Evolutionary conservation across 2,888 invertebrate genomes (phyloP).

Genomic region (Ariolimax columbianus): DNA sequence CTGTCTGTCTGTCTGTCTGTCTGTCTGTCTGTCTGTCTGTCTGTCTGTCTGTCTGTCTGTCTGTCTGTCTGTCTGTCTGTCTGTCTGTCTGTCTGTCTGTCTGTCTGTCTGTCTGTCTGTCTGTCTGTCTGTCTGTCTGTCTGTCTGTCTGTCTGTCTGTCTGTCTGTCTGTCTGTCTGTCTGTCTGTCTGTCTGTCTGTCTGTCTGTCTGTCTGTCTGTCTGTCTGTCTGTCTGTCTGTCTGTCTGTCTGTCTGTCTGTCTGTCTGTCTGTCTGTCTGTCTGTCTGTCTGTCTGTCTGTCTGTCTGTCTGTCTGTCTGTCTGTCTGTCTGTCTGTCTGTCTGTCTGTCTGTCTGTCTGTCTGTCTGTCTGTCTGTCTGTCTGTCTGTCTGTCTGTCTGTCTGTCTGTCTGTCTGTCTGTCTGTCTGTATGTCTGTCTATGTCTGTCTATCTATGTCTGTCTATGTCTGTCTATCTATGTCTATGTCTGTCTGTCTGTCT

Average conservation of each 20-base stretch:
- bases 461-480: too few relatives aligned
- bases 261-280: constrained; percentile 1
- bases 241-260: constrained; percentile 1
- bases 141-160: constrained; percentile 1
- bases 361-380: constrained; percentile 6
- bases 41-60: not conserved
- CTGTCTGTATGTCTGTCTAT: too few relatives aligned
- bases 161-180: constrained; percentile 1
- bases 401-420: not conserved
- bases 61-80: constrained; percentile 3
- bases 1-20: constrained; percentile 6
- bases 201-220: constrained; percentile 1
- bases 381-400: constrained; percentile 6
- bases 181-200: constrained; percentile 1
- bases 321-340: constrained; percentile 18
- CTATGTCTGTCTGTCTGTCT: too few relatives aligned
- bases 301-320: constrained; percentile 3
- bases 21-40: constrained; percentile 6
- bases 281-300: constrained; percentile 1
- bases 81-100: constrained; percentile 1
- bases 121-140: constrained; percentile 13
- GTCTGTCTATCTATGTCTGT: too few relatives aligned
- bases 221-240: constrained; percentile 1
- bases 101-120: constrained; percentile 3
- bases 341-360: constrained; percentile 15